Base-by-base conservation (phyloP, 2,113 vertebrate genomes). In the Paramormyrops kingsleyae region DNA sequence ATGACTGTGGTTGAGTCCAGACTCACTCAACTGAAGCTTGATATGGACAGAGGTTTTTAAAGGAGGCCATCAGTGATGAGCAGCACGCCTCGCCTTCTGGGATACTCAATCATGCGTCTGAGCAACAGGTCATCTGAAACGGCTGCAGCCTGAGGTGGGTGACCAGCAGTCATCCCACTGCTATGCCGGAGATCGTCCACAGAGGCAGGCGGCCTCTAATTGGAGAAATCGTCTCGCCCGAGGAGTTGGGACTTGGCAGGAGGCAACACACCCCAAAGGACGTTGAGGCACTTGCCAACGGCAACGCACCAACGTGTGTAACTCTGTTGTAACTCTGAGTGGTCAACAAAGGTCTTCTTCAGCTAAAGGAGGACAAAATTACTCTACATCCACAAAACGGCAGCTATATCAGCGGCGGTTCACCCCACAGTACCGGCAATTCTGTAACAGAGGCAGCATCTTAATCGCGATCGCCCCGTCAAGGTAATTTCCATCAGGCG, bases 401-500 rank as follows among this genome's bases (percentile, higher is more conserved):
- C 56, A 62, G 24, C 56, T 62, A 59, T 7, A 56, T 21, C 19
- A 56, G 19, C 0, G 4, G 74, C 7, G 1, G 56, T 59, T 59
- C 21, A n/a, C 59, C 59, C 59, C 59, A 35, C 85, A 39, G 9
- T n/a, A 35, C 80, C 2, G 2, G 15, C 80, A 47, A 0, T 10
- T 46, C 47, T 24, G 5, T 31, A n/a, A 31, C 9, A 31, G 24
- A 4, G 47, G 12, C 12, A 13, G 87, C 31, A 8, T 88, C 31
- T 59, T 46, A 39, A 62, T 59, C 8, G 9, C 17, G 21, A 88
- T 86, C 6, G 4, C 35, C 15, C 50, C 24, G 47, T 46, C 31
- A 12, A 88, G 53, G 53, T 17, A 88, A 88, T 59, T 88, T 88
- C 46, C 62, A 88, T 88, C 87, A 62, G 87, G 6, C 31, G 9